Percentiles rank a stretch among this genome's conserved stretches.
Evolutionary conservation across 2,113 vertebrate genomes (phyloP).

Genomic region (Halichoeres trimaculatus): DNA sequence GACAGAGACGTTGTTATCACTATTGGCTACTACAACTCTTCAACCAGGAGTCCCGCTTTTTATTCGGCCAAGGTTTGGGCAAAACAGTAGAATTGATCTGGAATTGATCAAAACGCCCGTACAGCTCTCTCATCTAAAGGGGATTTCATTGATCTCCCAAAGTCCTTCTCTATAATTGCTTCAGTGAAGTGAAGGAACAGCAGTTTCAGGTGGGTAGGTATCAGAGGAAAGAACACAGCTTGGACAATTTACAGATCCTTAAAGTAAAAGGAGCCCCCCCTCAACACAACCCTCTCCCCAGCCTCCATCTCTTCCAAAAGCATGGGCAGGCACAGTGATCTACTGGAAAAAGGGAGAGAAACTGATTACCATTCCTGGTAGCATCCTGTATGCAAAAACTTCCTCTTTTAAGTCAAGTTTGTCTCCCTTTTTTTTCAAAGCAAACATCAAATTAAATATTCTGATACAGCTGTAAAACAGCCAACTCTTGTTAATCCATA

Average conservation of each 20-base stretch:
- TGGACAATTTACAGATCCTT: conserved; percentile 72
- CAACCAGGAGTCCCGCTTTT: conserved; percentile 62
- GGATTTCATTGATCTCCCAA: conserved; percentile 77
- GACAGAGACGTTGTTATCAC: conserved; percentile 52
- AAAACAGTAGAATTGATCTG: conserved; percentile 71
- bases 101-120: conserved; percentile 69
- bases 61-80: conserved; percentile 62
- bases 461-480: conserved; percentile 49
- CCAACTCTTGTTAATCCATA: conserved; percentile 61
- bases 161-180: conserved; percentile 73
- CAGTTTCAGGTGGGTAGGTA: conserved; percentile 71
- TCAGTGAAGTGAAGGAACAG: conserved; percentile 69
- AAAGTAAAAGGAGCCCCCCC: conserved; percentile 51
- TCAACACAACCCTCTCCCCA: conserved; percentile 9
- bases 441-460: conserved; percentile 44
- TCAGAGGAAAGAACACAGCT: conserved; percentile 65
- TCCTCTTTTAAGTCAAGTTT: background rate
- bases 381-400: conserved; percentile 6
- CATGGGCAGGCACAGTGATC: conserved; percentile 34
- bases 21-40: conserved; percentile 52
- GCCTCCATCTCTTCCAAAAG: conserved; percentile 22
- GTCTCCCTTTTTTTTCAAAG: conserved; percentile 12
- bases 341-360: conserved; percentile 14
- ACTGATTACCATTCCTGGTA: conserved; percentile 3
- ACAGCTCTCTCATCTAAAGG: conserved; percentile 68